phyloP scores from a whole-genome alignment of 2,888 invertebrate species.

The Ornithoptera alexandrae region DNA sequence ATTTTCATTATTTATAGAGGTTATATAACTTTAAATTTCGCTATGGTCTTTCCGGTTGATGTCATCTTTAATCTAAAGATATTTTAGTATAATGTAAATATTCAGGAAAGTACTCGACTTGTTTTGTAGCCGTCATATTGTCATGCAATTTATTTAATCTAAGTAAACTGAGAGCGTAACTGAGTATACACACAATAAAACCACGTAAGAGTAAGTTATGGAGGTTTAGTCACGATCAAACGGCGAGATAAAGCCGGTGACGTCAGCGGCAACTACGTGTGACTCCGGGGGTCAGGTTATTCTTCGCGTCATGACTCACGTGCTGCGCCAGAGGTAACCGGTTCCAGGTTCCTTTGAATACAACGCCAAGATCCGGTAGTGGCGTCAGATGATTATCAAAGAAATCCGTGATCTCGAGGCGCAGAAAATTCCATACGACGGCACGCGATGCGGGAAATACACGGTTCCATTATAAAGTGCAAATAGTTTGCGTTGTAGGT shows the following conservation, averaged over 20 bases:
- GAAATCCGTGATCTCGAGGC: slow-evolving; percentile 18
- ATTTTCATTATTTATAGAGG: no score
- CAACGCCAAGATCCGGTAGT: slow-evolving; percentile 14
- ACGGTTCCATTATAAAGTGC: not conserved
- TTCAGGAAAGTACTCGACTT: not conserved
- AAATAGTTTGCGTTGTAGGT: slow-evolving; percentile 1
- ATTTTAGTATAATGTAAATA: not conserved
- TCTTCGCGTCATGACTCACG: slow-evolving; percentile 23
- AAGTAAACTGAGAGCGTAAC: slow-evolving; percentile 1
- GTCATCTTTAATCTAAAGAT: no score
- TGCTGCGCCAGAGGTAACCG: slow-evolving; percentile 21
- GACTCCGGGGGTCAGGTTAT: slow-evolving; percentile 9
- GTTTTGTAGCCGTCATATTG: not conserved
- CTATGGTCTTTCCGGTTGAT: no score
- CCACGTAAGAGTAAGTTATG: slow-evolving; percentile 14
- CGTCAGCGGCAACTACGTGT: slow-evolving; percentile 18
- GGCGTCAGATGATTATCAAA: slow-evolving; percentile 25
- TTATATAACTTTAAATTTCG: no score
- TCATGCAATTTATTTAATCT: not conserved
- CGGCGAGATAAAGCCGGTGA: slow-evolving; percentile 9
- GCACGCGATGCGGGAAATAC: slow-evolving; percentile 19
- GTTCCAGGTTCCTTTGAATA: slow-evolving; percentile 21
- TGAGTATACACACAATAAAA: slow-evolving; percentile 15
- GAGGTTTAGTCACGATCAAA: slow-evolving; percentile 18
- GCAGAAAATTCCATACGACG: slow-evolving; percentile 17